These are phyloP conservation scores for Gymnocypris eckloni DNA, from an alignment of 2,797 vertebrate genomes.

Conservation along the genomic window DNA sequence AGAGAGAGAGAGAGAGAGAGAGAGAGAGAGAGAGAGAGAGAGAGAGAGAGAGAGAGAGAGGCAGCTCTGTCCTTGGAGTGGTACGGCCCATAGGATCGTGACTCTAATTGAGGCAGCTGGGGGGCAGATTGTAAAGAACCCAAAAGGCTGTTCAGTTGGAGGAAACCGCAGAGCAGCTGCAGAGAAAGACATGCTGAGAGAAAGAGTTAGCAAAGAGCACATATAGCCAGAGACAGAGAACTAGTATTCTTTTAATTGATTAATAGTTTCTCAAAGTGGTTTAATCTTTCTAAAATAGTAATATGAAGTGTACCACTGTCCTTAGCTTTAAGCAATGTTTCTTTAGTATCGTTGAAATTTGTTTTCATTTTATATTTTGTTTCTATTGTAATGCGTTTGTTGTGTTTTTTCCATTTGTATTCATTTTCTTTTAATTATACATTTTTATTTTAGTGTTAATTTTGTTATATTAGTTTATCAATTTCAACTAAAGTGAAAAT, in stretches of 20 bases:
- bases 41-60: too few relatives aligned
- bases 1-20: background rate
- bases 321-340: background rate
- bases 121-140: conserved; percentile 57
- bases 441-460: too few relatives aligned
- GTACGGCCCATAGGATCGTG: conserved; percentile 35
- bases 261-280: background rate
- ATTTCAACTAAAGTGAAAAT: background rate
- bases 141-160: conserved; percentile 52
- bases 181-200: conserved; percentile 25
- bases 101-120: conserved; percentile 59
- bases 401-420: background rate
- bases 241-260: background rate
- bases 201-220: conserved; percentile 18
- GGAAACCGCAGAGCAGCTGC: conserved; percentile 50
- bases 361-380: background rate
- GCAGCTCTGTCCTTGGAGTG: conserved; percentile 44
- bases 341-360: background rate
- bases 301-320: background rate
- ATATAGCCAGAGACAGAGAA: conserved; percentile 7
- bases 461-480: background rate
- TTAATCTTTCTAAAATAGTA: background rate
- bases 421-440: background rate
- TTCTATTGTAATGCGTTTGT: background rate
- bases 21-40: too few relatives aligned